phyloP scores from a whole-genome alignment of 2,888 invertebrate species.

The Pseudococcus viburni region DNA sequence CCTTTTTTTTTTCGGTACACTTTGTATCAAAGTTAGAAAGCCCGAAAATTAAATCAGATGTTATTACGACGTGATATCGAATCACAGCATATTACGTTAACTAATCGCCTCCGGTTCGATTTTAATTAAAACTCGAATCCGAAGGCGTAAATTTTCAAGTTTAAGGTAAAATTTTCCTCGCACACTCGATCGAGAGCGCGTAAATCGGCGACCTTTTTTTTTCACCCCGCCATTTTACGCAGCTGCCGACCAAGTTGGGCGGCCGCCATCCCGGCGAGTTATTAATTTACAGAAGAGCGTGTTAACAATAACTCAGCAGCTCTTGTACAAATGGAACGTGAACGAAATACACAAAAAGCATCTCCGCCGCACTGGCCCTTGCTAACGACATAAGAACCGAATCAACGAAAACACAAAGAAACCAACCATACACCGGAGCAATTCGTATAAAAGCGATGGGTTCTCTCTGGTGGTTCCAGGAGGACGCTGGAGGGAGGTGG shows the following conservation, averaged over 20 bases:
- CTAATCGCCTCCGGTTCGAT: constrained; percentile 18
- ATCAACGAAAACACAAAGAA: constrained; percentile 59
- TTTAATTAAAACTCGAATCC: constrained; percentile 25
- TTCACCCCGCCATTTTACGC: neutral
- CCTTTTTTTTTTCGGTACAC: no score
- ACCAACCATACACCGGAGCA: neutral
- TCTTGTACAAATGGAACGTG: constrained; percentile 65
- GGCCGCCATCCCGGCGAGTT: constrained; percentile 35
- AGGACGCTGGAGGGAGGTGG: neutral
- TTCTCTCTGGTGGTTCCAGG: neutral
- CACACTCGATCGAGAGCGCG: neutral
- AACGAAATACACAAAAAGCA: constrained; percentile 64
- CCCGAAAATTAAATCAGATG: neutral
- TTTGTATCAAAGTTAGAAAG: neutral
- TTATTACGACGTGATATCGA: constrained; percentile 1
- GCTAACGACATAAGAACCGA: constrained; percentile 49
- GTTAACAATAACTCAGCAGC: constrained; percentile 65
- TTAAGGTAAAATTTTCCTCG: constrained; percentile 17
- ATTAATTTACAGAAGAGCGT: constrained; percentile 66
- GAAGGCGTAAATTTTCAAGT: constrained; percentile 12
- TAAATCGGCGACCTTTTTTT: constrained; percentile 14
- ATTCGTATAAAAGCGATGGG: constrained; percentile 42
- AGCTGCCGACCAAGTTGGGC: constrained; percentile 12
- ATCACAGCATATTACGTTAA: neutral
- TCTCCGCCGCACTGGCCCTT: neutral